Base-by-base conservation (phyloP, 2,888 invertebrate genomes). In the Sarcophaga carnaria region DNA sequence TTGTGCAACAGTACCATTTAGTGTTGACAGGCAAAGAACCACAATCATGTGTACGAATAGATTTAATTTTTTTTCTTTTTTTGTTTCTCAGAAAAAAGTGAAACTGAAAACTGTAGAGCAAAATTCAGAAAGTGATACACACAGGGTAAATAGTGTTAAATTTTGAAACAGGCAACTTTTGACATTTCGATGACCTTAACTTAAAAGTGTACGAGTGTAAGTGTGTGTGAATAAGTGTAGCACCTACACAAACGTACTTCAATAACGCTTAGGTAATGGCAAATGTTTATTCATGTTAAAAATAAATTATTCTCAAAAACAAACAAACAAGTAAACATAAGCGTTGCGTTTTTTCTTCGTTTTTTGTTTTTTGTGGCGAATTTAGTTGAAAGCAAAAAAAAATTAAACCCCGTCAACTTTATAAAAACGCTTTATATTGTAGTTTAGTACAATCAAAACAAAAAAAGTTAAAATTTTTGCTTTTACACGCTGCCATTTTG, bases 121-220 rank as follows among this genome's bases (percentile, higher is more conserved):
- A 54, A 54, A 14, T 54, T 54, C 17, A 17, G 54, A 54, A 54
- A 60, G 66, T 37, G 27, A 82, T 71, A 62, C 4, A 77, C 66
- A 78, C 37, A 47, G 71, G 64, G 14, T 63, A 80, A 69, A 72
- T 77, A 79, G 87, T 87, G 89, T 89, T 89, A 90, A 90, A 90
- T 89, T 54, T 54, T 88, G 88, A 86, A 89, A 91, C 90, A 63
- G 90, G 91, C 90, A 91, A 91, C 91, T 91, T 92, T 92, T 92
- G 93, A 93, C 93, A 93, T 93, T 93, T 93, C 92, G 91, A 92
- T 93, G 93, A 93, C 93, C 93, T 93, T 93, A 54, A 92, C 90
- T 90, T 90, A 90, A 89, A 89, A 80, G 83, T 88, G 84, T 84
- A 85, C 12, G 14, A 45, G 10, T 60, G n/a, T 67, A 37, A 37